These are phyloP conservation scores for Cyanocitta stelleri DNA, from an alignment of 2,113 vertebrate genomes.

Conservation along the genomic window DNA sequence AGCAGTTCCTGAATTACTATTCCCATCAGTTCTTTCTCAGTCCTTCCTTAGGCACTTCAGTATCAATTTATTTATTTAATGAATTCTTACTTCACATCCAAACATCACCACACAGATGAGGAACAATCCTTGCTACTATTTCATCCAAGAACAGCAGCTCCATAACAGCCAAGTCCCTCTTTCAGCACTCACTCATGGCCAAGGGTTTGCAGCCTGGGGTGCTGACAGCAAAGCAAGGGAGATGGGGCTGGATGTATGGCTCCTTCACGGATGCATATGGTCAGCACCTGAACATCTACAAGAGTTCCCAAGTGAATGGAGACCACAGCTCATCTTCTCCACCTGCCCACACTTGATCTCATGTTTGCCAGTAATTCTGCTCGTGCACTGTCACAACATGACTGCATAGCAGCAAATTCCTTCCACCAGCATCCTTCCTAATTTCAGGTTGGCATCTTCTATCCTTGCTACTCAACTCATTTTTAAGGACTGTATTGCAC, in stretches of 20 bases:
- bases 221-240: background rate
- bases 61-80: background rate
- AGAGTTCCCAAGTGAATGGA: background rate
- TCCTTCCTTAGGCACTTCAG: background rate
- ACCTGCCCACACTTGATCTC: background rate
- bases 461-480: background rate
- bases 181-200: background rate
- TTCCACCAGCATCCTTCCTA: background rate
- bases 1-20: background rate
- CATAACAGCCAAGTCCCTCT: background rate
- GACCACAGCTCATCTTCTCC: background rate
- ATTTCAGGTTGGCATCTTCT: background rate
- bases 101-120: background rate
- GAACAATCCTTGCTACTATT: background rate
- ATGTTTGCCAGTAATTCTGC: background rate
- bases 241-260: background rate
- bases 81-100: background rate
- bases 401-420: background rate
- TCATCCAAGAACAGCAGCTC: background rate
- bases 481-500: background rate
- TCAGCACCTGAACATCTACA: background rate
- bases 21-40: background rate
- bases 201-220: background rate
- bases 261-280: background rate
- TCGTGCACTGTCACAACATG: background rate